Base-by-base conservation (phyloP, 1,140 invertebrate genomes). In the Prorops nasuta region DNA sequence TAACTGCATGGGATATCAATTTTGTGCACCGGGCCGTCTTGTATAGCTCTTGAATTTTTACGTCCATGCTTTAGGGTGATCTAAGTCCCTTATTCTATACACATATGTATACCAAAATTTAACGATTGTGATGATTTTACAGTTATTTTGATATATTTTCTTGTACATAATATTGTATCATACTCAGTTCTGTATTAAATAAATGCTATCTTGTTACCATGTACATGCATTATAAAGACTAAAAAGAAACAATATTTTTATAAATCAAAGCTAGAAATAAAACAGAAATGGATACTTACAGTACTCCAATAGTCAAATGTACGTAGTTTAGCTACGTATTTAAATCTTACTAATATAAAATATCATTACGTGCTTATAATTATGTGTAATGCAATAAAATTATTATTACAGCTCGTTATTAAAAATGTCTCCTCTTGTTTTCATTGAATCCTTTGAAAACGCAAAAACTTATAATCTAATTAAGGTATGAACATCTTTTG, bases 81-180 rank as follows among this genome's bases (percentile, higher is more conserved):
- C 9, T 24, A 32, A 43, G 14, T 2, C 3, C 15, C 10, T 16
- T n/a, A 10, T 9, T 35, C 10, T 18, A 9, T 28, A 38, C 10
- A 34, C 14, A 15, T 20, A 4, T 15, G 24, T 28, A 44, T 32
- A 0, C 42, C 41, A 17, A 36, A 49, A 51, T 58, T 36, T 15
- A 44, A 50, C 49, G 10, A 48, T 56, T 58, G 45, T 53, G 21
- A 59, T 57, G 34, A 28, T 54, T 54, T 57, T 46, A 46, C 24
- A 50, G 24, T n/a, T 43, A 49, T 56, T 22, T 57, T 50, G 46
- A 28, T 49, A 49, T 54, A 49, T 14, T 34, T 54, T 47, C n/a
- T 36, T 56, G 14, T 46, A 32, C 21, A 34, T 44, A 43, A 28
- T 48, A 24, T 34, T 1, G 15, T 31, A 45, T 48, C 17, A 18